Evolutionary conservation across 2,797 vertebrate species (phyloP).

Genomic region (Acanthopagrus latus): DNA sequence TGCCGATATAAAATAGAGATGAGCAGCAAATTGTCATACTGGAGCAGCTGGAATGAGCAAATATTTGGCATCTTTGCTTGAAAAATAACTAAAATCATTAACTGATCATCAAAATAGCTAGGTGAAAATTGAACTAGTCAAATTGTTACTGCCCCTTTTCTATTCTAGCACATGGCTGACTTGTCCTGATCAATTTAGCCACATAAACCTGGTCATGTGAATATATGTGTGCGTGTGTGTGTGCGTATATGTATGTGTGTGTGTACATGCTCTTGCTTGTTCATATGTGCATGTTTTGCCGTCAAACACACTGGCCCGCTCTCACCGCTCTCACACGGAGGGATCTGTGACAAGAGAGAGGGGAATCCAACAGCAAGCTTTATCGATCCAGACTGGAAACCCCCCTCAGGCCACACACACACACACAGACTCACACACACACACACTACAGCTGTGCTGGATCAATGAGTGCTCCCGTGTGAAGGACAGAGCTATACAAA

Average conservation of each 20-base stretch:
- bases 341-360: constrained; percentile 83
- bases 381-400: constrained; percentile 87
- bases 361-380: constrained; percentile 85
- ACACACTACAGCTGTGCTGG: constrained; percentile 71
- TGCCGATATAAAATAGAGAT: background rate
- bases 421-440: constrained; percentile 40
- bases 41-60: background rate
- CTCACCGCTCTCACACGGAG: constrained; percentile 77
- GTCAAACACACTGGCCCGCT: constrained; percentile 72
- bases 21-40: background rate
- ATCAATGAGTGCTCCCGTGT: constrained; percentile 81
- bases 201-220: constrained; percentile 15
- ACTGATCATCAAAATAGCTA: background rate
- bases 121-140: background rate
- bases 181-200: constrained; percentile 8
- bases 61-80: background rate
- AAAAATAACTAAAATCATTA: background rate
- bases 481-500: constrained; percentile 79
- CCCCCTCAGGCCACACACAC: constrained; percentile 75
- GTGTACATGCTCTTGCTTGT: constrained; percentile 41
- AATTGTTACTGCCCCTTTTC: no score
- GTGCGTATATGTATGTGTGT: constrained; percentile 1
- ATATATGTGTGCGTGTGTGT: constrained; percentile 15
- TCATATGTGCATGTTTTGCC: constrained; percentile 73
- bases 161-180: constrained; percentile 5